Conservation (phyloP, 1,140 invertebrate genomes). For the Cyclina sinensis region DNA sequence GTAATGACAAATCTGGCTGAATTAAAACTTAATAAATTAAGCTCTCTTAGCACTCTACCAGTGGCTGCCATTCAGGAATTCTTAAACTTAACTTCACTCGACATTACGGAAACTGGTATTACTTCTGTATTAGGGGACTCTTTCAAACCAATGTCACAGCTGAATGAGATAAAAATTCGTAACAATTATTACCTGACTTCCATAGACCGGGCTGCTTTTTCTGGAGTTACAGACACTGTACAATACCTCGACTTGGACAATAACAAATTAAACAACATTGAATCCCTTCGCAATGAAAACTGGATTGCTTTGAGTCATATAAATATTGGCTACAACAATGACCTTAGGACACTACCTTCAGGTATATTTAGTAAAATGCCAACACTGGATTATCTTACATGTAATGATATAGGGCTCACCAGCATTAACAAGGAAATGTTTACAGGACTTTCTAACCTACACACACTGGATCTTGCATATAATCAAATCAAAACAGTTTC, state of each 20-base stretch:
- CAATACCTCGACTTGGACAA: slow-evolving; percentile 96
- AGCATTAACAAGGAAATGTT: slow-evolving; percentile 93
- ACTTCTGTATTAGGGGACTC: background rate
- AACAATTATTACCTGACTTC: slow-evolving; percentile 91
- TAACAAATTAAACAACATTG: slow-evolving; percentile 93
- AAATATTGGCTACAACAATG: slow-evolving; percentile 95
- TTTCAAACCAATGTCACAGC: slow-evolving; percentile 1
- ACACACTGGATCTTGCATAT: slow-evolving; percentile 70
- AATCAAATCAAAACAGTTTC: slow-evolving; percentile 73
- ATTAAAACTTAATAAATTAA: slow-evolving; percentile 88
- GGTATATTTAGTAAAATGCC: slow-evolving; percentile 93
- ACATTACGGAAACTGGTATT: slow-evolving; percentile 29
- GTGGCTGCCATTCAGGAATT: slow-evolving; percentile 30
- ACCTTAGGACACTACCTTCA: slow-evolving; percentile 92
- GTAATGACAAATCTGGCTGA: slow-evolving; percentile 69
- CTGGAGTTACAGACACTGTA: slow-evolving; percentile 93
- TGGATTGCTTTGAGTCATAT: slow-evolving; percentile 89
- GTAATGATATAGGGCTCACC: slow-evolving; percentile 95
- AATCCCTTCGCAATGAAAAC: slow-evolving; percentile 88
- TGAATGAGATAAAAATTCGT: background rate
- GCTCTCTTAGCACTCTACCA: background rate
- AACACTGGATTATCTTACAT: slow-evolving; percentile 94
- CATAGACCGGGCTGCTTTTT: slow-evolving; percentile 92
- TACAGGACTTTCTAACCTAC: slow-evolving; percentile 65
- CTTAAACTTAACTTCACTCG: background rate